A percentile compares a stretch with the other conserved stretches of the same genome.
These are phyloP conservation scores for Pycnonotus jocosus DNA, from an alignment of 2,113 vertebrate species.

Conservation along the genomic window DNA sequence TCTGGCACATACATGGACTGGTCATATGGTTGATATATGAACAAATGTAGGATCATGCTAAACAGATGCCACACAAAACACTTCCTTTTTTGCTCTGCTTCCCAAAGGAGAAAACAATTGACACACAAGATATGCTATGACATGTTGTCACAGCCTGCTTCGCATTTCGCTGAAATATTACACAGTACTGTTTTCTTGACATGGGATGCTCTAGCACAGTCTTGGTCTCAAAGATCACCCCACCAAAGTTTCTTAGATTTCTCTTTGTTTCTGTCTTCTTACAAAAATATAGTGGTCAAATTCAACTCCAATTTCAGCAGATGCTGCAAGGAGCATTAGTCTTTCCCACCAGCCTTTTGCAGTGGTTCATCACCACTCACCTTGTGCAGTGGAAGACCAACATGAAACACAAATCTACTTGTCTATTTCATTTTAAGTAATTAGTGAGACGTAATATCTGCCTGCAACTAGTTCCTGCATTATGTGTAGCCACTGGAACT, in stretches of 20 bases:
- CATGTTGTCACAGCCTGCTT: background rate
- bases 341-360: background rate
- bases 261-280: background rate
- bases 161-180: background rate
- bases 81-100: background rate
- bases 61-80: background rate
- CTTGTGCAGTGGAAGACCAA: background rate
- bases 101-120: background rate
- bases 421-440: background rate
- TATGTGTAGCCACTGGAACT: background rate
- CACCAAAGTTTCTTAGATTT: background rate
- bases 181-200: background rate
- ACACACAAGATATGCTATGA: background rate
- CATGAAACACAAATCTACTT: background rate
- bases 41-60: accelerated
- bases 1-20: background rate
- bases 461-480: background rate
- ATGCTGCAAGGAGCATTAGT: background rate
- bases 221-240: background rate
- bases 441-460: background rate
- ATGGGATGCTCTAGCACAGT: background rate
- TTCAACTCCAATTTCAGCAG: background rate
- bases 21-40: background rate
- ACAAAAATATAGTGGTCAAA: background rate
- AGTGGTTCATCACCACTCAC: background rate